Percentiles rank a stretch among this genome's conserved stretches.
phyloP scores from a whole-genome alignment of 2,113 vertebrate species.

The Lepidothrix coronata region DNA sequence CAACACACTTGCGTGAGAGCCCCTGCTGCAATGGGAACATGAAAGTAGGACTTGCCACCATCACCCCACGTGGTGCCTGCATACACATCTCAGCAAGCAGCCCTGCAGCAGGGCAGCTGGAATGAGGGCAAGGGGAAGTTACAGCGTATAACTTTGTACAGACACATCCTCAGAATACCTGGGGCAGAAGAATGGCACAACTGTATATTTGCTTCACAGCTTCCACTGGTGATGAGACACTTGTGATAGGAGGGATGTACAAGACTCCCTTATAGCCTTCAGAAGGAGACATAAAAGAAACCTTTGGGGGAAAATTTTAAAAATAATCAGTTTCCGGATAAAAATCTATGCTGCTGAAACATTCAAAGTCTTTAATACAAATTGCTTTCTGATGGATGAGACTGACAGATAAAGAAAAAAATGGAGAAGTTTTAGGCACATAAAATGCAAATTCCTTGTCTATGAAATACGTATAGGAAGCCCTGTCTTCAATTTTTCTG shows the following conservation, averaged over 20 bases:
- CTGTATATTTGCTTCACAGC: background rate
- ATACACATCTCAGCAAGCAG: background rate
- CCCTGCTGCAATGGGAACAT: accelerated
- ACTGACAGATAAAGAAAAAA: background rate
- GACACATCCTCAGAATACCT: accelerated
- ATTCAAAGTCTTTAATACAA: background rate
- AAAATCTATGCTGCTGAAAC: background rate
- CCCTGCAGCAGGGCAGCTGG: background rate
- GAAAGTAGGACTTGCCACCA: background rate
- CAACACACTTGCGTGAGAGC: accelerated
- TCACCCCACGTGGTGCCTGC: accelerated
- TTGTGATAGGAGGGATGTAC: background rate
- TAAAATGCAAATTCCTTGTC: background rate
- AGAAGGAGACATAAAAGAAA: background rate
- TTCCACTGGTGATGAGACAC: background rate
- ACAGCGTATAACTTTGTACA: accelerated
- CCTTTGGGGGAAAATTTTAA: background rate
- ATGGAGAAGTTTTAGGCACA: background rate
- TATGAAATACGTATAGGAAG: background rate
- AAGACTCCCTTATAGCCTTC: background rate
- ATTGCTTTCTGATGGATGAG: background rate
- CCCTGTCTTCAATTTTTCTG: background rate
- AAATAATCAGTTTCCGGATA: background rate
- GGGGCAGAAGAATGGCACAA: background rate
- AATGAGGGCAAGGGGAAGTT: background rate